A percentile compares a stretch with the other conserved stretches of the same genome.
phyloP scores from a whole-genome alignment of 1,140 invertebrate genomes.

The Wiebesia pumilae region DNA sequence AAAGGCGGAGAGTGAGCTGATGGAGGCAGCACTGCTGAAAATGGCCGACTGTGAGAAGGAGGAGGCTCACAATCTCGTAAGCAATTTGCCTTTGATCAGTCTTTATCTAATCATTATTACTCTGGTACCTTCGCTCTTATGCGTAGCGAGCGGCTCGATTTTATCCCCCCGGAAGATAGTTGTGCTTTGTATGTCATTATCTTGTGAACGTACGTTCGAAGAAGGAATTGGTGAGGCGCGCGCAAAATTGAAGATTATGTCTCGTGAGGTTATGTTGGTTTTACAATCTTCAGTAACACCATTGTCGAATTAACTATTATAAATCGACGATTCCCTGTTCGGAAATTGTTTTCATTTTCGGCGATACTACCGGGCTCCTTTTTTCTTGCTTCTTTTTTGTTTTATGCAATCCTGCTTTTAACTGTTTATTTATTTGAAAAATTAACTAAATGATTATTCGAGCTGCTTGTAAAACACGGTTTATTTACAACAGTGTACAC shows the following conservation, averaged over 20 bases:
- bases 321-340: background rate
- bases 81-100: conserved; percentile 69
- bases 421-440: background rate
- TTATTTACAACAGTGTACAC: background rate
- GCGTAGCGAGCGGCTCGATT: conserved; percentile 1
- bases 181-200: conserved; percentile 58
- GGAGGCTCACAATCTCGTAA: conserved; percentile 89
- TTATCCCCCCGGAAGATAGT: conserved; percentile 60
- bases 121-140: conserved; percentile 5
- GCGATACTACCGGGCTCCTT: too few species aligned
- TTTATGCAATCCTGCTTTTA: background rate
- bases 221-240: conserved; percentile 1
- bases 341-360: too few species aligned
- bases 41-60: conserved; percentile 90
- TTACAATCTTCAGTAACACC: background rate
- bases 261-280: conserved; percentile 57
- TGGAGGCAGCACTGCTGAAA: conserved; percentile 62
- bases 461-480: background rate
- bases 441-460: background rate
- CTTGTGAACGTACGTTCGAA: background rate
- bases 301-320: background rate
- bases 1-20: conserved; percentile 19
- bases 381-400: background rate
- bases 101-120: conserved; percentile 69
- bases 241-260: conserved; percentile 41